These are phyloP conservation scores for Euzophera pinguis DNA, from an alignment of 2,888 invertebrate species.

Conservation along the genomic window DNA sequence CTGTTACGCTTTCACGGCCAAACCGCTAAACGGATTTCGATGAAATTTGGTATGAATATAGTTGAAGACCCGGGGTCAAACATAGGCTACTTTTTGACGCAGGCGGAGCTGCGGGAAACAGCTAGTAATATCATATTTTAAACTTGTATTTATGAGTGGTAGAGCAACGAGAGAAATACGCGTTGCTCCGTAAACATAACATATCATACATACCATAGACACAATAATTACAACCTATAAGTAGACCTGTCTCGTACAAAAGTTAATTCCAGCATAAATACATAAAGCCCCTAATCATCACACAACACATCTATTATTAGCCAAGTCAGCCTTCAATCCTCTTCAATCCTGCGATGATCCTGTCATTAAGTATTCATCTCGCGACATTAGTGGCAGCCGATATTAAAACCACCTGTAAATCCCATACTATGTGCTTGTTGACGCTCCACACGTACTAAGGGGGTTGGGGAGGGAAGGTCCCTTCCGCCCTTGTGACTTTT, in stretches of 20 bases:
- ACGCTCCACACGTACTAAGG: slow-evolving; percentile 63
- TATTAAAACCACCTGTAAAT: slow-evolving; percentile 80
- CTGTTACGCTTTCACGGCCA: no score
- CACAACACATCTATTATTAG: slow-evolving; percentile 43
- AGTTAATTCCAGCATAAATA: slow-evolving; percentile 14
- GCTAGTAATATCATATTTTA: no score
- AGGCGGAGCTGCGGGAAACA: no score
- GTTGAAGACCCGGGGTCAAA: no score
- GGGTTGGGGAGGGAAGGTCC: slow-evolving; percentile 34
- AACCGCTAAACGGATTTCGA: no score
- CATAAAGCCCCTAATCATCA: slow-evolving; percentile 16
- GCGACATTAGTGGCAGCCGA: slow-evolving; percentile 74
- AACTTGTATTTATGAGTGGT: no score
- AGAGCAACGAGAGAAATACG: no score
- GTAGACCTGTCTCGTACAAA: not conserved
- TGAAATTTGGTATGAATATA: no score
- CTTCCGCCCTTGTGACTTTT: slow-evolving; percentile 77
- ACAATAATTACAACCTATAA: no score
- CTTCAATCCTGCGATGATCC: slow-evolving; percentile 55
- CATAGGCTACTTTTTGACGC: no score
- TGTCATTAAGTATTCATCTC: slow-evolving; percentile 77
- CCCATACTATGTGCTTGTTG: slow-evolving; percentile 59
- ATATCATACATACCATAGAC: no score
- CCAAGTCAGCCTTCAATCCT: slow-evolving; percentile 46
- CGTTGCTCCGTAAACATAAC: no score